Evolutionary conservation across 2,888 invertebrate species (phyloP).

Genomic region (Zelleria hepariella): DNA sequence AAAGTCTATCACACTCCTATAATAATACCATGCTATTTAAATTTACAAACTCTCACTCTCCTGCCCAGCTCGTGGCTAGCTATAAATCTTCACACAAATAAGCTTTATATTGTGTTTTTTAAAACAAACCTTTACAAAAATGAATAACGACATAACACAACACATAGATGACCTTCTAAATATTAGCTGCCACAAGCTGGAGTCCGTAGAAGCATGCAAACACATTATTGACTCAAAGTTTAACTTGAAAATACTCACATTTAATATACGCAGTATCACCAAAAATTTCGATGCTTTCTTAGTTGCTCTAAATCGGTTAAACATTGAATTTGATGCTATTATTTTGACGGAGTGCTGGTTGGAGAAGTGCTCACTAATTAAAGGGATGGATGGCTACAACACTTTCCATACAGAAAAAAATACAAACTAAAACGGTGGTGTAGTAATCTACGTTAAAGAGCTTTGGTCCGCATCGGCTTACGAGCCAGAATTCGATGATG

Average conservation of each 20-base stretch:
- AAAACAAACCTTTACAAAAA: too few relatives aligned
- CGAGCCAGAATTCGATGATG: neutral
- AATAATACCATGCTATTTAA: too few relatives aligned
- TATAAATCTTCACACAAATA: too few relatives aligned
- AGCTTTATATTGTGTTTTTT: too few relatives aligned
- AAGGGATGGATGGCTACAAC: neutral
- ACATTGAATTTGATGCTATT: neutral
- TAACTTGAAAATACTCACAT: neutral
- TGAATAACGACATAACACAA: too few relatives aligned
- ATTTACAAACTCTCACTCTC: too few relatives aligned
- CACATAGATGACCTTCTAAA: too few relatives aligned
- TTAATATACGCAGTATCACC: neutral
- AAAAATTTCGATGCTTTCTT: neutral
- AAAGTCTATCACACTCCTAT: too few relatives aligned
- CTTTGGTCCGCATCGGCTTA: neutral
- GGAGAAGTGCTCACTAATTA: neutral
- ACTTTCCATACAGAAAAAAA: neutral
- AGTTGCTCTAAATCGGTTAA: neutral
- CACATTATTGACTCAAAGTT: neutral
- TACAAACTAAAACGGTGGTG: neutral
- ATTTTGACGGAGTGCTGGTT: neutral
- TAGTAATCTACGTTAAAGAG: neutral
- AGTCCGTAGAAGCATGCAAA: neutral
- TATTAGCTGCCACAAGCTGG: too few relatives aligned
- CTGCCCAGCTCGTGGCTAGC: too few relatives aligned